Conservation (phyloP, 2,888 invertebrate genomes). For the Rhamnusium bicolor region DNA sequence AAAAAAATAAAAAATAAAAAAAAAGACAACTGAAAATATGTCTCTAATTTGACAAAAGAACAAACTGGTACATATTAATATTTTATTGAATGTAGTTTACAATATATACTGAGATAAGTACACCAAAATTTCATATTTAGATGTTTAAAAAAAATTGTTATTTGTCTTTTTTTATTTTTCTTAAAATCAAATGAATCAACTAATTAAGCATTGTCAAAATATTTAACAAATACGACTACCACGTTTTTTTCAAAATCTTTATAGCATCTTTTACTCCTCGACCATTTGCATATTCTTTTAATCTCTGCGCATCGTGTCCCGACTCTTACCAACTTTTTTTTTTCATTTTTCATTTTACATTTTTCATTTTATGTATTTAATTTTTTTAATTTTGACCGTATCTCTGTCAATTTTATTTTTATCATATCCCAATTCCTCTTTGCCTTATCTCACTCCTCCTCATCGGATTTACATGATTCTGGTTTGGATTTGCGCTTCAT, state of each 20-base stretch:
- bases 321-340: not conserved
- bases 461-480: conserved; percentile 9
- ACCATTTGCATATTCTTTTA: not conserved
- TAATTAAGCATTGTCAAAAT: not conserved
- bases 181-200: not conserved
- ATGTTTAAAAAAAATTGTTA: not conserved
- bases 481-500: conserved; percentile 11
- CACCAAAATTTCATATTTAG: not conserved
- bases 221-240: not conserved
- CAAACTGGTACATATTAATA: not conserved
- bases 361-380: not conserved
- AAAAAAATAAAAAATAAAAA: conserved; percentile 52
- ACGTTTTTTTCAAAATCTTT: not conserved
- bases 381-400: not conserved
- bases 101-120: not conserved
- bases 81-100: conserved; percentile 14
- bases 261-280: not conserved
- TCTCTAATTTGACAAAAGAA: not conserved
- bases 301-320: not conserved
- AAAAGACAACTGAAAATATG: conserved; percentile 51
- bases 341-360: not conserved
- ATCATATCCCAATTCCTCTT: not conserved
- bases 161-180: not conserved
- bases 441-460: conserved; percentile 24
- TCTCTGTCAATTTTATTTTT: not conserved